Conservation (phyloP, 2,113 vertebrate species). For the Lampris megalopsis region DNA sequence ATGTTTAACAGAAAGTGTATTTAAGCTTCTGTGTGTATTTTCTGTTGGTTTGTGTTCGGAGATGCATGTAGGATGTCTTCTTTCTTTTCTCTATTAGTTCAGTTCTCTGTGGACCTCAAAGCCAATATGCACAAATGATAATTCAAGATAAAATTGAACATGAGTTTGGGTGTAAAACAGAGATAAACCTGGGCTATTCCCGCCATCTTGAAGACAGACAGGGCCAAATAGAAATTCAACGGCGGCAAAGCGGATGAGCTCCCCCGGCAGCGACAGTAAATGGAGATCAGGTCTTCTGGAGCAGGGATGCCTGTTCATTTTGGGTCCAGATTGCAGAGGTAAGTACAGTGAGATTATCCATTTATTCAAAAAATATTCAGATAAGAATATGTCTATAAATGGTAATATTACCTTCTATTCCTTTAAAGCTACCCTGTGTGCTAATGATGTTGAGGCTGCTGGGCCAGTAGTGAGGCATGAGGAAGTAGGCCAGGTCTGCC, state of each 20-base stretch:
- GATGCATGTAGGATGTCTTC: neutral
- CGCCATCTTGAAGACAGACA: constrained; percentile 91
- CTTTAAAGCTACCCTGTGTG: constrained; percentile 72
- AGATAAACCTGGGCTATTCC: constrained; percentile 88
- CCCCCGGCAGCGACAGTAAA: constrained; percentile 85
- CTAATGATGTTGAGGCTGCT: constrained; percentile 38
- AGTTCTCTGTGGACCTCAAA: neutral
- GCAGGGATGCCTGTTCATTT: constrained; percentile 83
- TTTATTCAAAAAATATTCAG: neutral
- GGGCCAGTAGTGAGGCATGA: constrained; percentile 85
- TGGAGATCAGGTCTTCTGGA: constrained; percentile 83
- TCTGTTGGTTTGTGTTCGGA: neutral
- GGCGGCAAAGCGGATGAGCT: constrained; percentile 77
- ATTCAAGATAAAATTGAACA: neutral
- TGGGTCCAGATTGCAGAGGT: neutral
- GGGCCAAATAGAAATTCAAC: constrained; percentile 90
- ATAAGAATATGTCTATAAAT: neutral
- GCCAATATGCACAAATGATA: neutral
- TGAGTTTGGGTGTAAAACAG: neutral
- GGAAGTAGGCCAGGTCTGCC: constrained; percentile 87
- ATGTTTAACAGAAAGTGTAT: too few relatives aligned
- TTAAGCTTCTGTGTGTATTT: too few relatives aligned
- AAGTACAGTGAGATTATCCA: neutral
- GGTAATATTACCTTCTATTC: constrained; percentile 68
- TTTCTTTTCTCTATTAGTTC: neutral